Evolutionary conservation across 2,113 vertebrate genomes (phyloP).

Genomic region (Caretta caretta): DNA sequence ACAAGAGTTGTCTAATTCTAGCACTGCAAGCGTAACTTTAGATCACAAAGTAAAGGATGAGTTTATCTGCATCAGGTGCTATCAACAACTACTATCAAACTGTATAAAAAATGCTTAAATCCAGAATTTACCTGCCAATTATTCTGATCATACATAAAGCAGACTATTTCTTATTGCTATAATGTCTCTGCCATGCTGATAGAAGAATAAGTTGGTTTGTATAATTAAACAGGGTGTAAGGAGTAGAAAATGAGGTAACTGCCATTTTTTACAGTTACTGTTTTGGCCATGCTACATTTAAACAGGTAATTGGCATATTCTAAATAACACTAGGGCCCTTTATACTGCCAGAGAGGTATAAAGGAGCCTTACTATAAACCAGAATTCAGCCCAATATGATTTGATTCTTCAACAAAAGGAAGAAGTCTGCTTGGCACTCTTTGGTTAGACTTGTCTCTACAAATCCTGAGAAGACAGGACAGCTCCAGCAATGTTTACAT

Average conservation of each 20-base stretch:
- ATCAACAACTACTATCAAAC: background rate
- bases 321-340: background rate
- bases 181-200: constrained; percentile 24
- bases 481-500: background rate
- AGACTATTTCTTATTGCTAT: constrained; percentile 29
- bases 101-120: background rate
- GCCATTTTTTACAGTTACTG: background rate
- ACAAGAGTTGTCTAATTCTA: constrained; percentile 21
- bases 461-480: background rate
- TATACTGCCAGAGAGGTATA: background rate
- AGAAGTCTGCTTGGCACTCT: background rate
- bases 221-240: background rate
- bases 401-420: constrained; percentile 7
- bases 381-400: background rate
- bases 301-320: background rate
- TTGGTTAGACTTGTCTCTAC: background rate
- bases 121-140: constrained; percentile 17
- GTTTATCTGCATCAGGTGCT: constrained; percentile 17
- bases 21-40: background rate
- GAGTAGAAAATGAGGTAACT: background rate
- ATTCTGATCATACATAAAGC: constrained; percentile 30
- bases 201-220: background rate
- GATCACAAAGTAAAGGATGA: constrained; percentile 6
- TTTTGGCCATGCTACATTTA: background rate
- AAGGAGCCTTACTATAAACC: background rate